These are phyloP conservation scores for Cancer borealis DNA, from an alignment of 2,888 invertebrate species.

Conservation along the genomic window DNA sequence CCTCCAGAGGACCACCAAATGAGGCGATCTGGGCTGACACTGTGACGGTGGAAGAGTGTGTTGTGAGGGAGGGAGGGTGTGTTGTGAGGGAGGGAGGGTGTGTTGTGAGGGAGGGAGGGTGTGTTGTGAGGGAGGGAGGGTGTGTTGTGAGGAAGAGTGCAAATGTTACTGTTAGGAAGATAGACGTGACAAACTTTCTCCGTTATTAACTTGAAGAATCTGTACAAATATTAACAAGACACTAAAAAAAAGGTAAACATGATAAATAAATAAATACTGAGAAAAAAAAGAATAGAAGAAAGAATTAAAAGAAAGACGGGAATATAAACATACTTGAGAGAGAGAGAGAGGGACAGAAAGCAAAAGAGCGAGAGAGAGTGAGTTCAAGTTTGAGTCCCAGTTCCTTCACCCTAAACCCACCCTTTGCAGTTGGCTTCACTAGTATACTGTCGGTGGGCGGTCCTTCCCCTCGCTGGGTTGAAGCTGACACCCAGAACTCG, in stretches of 20 bases:
- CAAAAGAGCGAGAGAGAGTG: neutral
- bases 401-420: neutral
- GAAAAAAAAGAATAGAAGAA: neutral
- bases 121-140: no score
- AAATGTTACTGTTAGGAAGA: neutral
- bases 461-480: constrained; percentile 91
- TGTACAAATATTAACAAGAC: no score
- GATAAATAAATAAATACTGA: neutral
- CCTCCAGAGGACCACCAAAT: constrained; percentile 68
- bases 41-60: neutral
- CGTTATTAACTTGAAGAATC: no score
- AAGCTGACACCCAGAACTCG: constrained; percentile 86
- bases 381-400: no score
- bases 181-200: neutral
- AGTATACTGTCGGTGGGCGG: constrained; percentile 89
- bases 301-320: neutral
- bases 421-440: constrained; percentile 78
- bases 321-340: neutral
- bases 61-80: no score
- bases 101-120: no score
- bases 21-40: constrained; percentile 68
- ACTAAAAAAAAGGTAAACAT: no score
- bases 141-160: no score
- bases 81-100: no score
- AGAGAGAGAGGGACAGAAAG: constrained; percentile 35